phyloP scores from a whole-genome alignment of 2,888 invertebrate genomes.

The Drosophila seclusa region DNA sequence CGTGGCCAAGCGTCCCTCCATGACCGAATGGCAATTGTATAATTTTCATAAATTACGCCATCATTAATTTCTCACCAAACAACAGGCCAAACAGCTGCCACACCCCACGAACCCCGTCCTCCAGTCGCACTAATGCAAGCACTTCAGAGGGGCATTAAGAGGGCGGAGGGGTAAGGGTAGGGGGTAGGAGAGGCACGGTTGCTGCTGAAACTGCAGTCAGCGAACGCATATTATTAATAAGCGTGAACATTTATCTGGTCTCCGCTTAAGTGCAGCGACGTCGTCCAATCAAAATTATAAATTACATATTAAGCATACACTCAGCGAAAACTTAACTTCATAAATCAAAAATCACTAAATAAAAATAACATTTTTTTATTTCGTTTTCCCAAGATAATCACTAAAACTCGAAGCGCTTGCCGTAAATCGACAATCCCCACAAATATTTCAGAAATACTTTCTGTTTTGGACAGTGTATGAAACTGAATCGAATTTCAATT shows the following conservation, averaged over 20 bases:
- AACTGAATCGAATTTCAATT: not conserved
- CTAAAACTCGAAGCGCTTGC: not conserved
- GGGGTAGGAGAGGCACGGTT: not conserved
- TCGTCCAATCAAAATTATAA: slow-evolving; percentile 74
- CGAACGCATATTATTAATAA: slow-evolving; percentile 66
- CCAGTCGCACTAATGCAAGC: slow-evolving; percentile 55
- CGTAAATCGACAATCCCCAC: not conserved
- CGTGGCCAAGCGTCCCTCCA: slow-evolving; percentile 22
- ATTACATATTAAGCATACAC: slow-evolving; percentile 71
- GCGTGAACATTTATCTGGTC: slow-evolving; percentile 63
- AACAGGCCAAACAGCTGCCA: slow-evolving; percentile 11
- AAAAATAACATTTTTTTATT: not conserved
- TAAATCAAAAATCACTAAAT: not conserved
- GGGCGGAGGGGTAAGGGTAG: not conserved
- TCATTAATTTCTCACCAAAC: slow-evolving; percentile 68
- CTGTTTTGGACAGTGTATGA: not conserved
- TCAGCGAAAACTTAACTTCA: not conserved
- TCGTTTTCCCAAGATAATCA: not conserved
- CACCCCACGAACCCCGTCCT: slow-evolving; percentile 25
- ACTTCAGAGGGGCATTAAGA: slow-evolving; percentile 20
- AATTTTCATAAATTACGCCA: slow-evolving; percentile 78
- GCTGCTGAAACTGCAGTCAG: slow-evolving; percentile 20
- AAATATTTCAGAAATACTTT: not conserved
- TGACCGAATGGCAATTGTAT: slow-evolving; percentile 64
- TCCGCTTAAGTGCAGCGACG: slow-evolving; percentile 65